Evolutionary conservation across 2,888 invertebrate genomes (phyloP), one percentile per base, ranked within the genome.

Genomic region (Eupeodes latifasciatus): DNA sequence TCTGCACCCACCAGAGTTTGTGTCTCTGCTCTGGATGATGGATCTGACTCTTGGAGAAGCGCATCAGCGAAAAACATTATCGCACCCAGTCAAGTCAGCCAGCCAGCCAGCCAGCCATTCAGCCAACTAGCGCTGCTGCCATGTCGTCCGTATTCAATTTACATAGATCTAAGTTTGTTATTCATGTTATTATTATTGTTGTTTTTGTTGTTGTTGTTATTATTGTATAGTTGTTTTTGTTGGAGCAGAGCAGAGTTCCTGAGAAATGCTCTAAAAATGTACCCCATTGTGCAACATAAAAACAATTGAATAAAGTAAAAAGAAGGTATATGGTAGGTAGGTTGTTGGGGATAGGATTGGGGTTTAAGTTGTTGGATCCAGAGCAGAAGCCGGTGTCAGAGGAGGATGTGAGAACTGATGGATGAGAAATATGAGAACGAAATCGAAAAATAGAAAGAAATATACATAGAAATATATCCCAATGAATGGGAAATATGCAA

Each of bases 241-340:
- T 47, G 59, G 44, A 62, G 5, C 12, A 5, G 5, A 53, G 44
- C 51, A 40, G 2, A 40, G 12, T 76, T 64, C 16, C 40, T 19
- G 49, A 53, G 53, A 53, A 53, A 69, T 53, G 16, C 36, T 36
- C 36, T 66, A n/a, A 66, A 66, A 66, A 49, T 49, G 34, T 49
- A 27, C 11, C 11, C 64, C 14, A 14, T 27, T 16, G 40, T 49
- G 49, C n/a, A 67, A 69, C 12, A 55, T 10, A 53, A 49, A 72
- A 72, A 72, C 72, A 72, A 72, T 72, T 59, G 57, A 59, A 72
- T 72, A 47, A 57, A 59, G 6, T 59, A 34, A 47, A 72, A 59
- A 40, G 71, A 16, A 16, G 16, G 16, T 40, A 3, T 27, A 27
- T 27, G 27, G 27, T 27, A 27, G 27, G 27, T 27, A 27, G 27